A percentile compares a stretch with the other conserved stretches of the same genome.
Conservation (phyloP, 2,797 vertebrate genomes). For the Dromococcyx pavoninus region DNA sequence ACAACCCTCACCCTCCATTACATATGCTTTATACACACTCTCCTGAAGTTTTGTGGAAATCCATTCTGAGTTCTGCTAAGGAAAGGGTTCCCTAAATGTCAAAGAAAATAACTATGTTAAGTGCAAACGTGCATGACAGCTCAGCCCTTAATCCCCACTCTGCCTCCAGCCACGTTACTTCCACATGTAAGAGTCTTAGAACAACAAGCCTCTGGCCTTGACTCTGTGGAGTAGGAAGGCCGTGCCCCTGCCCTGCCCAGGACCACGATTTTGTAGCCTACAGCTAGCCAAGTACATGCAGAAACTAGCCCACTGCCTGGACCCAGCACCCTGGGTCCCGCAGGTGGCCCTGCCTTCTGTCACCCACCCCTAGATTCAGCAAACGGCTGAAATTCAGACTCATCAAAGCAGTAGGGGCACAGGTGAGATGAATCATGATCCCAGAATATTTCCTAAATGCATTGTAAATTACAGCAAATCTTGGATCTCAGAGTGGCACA, state of each 20-base stretch:
- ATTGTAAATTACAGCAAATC: background rate
- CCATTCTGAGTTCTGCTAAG: background rate
- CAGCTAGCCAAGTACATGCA: background rate
- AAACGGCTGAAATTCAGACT: background rate
- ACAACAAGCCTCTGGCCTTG: background rate
- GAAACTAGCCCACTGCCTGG: background rate
- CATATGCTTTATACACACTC: accelerated
- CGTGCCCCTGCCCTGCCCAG: background rate
- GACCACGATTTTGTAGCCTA: background rate
- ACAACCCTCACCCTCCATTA: background rate
- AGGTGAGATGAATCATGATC: background rate
- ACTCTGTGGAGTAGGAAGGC: background rate
- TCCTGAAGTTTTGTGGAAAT: background rate
- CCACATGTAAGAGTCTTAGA: background rate
- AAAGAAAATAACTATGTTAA: background rate
- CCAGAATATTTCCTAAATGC: background rate
- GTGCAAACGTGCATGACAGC: background rate
- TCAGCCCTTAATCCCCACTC: background rate
- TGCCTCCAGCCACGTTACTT: background rate
- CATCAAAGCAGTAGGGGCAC: background rate
- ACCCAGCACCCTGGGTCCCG: background rate
- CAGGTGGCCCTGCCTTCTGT: background rate
- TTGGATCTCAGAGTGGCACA: background rate
- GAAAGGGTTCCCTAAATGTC: background rate
- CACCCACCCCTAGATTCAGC: background rate